Conservation (phyloP, 2,797 vertebrate genomes). For the Acipenser ruthenus region DNA sequence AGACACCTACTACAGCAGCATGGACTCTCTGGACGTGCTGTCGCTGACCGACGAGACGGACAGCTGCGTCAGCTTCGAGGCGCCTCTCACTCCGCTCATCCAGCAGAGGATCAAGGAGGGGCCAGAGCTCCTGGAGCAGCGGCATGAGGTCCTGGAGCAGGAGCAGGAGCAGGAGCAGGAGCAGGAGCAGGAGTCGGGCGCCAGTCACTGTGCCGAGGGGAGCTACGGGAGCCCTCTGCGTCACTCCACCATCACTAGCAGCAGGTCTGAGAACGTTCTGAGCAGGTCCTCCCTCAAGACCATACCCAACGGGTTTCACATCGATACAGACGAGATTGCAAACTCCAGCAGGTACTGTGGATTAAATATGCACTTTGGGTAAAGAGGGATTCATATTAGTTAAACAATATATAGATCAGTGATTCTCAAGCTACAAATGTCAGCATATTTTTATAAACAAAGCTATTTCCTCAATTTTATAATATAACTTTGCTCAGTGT, state of each 20-base stretch:
- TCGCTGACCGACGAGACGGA: slow-evolving; percentile 93
- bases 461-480: too few species aligned
- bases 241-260: slow-evolving; percentile 77
- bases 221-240: slow-evolving; percentile 75
- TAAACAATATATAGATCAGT: too few species aligned
- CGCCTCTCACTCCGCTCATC: slow-evolving; percentile 87
- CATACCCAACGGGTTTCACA: slow-evolving; percentile 82
- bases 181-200: slow-evolving; percentile 37
- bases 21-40: slow-evolving; percentile 88
- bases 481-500: too few species aligned
- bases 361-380: neutral
- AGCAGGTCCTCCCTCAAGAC: slow-evolving; percentile 71
- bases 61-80: slow-evolving; percentile 93
- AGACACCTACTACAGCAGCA: slow-evolving; percentile 90
- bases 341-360: slow-evolving; percentile 77
- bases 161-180: slow-evolving; percentile 62
- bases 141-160: slow-evolving; percentile 55
- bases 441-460: too few species aligned
- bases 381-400: too few species aligned
- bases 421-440: too few species aligned
- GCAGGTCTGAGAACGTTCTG: slow-evolving; percentile 87
- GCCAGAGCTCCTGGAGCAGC: slow-evolving; percentile 68
- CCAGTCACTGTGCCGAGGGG: slow-evolving; percentile 20
- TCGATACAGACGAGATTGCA: slow-evolving; percentile 59
- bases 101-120: slow-evolving; percentile 85